Percentiles rank a stretch among this genome's conserved stretches.
These are phyloP conservation scores for Diphyllodes magnificus DNA, from an alignment of 2,113 vertebrate species.

Conservation along the genomic window DNA sequence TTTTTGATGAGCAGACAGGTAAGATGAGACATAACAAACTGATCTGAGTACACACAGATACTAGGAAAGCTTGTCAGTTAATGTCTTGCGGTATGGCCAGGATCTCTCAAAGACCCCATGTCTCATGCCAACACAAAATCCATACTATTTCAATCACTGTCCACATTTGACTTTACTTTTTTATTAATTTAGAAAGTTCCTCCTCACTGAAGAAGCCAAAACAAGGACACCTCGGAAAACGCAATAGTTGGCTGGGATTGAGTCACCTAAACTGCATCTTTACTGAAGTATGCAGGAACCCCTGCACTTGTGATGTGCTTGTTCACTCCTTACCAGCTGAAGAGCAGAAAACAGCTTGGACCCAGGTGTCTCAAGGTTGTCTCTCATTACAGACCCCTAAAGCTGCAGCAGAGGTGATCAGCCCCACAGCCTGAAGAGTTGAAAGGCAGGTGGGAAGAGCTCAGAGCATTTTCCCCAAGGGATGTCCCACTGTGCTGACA, in stretches of 20 bases:
- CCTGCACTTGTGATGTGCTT: fast-evolving
- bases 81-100: background rate
- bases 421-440: background rate
- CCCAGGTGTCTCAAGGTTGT: background rate
- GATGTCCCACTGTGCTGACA: background rate
- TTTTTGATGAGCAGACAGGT: background rate
- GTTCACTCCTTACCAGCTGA: background rate
- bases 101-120: background rate
- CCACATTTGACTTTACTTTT: background rate
- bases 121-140: background rate
- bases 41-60: background rate
- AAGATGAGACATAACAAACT: background rate
- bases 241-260: fast-evolving
- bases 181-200: background rate
- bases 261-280: background rate
- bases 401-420: background rate
- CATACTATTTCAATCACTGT: background rate
- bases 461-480: background rate
- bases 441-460: background rate
- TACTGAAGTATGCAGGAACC: background rate
- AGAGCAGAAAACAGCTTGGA: background rate
- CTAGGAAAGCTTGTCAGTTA: background rate
- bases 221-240: background rate
- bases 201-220: background rate
- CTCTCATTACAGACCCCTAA: background rate